Evolutionary conservation across 2,113 vertebrate genomes (phyloP), one percentile per base, ranked within the genome.

Genomic region (Rissa tridactyla): DNA sequence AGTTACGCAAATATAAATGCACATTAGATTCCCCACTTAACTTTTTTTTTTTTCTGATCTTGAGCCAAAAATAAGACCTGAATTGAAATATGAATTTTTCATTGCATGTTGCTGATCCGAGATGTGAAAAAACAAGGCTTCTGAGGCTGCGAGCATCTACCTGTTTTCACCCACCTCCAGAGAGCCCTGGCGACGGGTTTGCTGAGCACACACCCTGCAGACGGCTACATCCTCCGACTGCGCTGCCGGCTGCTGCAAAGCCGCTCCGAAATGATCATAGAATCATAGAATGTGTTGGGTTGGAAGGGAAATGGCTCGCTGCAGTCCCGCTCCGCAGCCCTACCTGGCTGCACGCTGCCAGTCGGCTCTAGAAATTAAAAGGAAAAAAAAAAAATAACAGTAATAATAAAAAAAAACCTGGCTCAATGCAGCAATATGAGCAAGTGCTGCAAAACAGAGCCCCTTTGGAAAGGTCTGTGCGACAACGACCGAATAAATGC

Each of bases 1-100:
- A 97, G 96, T 96, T 97, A 94, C 89, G 32, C 96, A 96, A 91
- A 96, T 96, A 96, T 94, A 97, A 97, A 97, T 93, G 95, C 91
- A 97, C 94, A 90, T 97, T 97, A 96, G 96, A 95, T 87, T 95
- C 92, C 92, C 92, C 94, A 96, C 89, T 96, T 96, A 94, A 97
- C 87, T 52, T 92, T 95, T 96, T 80, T 52, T 52, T 58, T 96
- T 96, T 97, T 96, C 92, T 96, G 95, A 97, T 95, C 94, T 93
- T 40, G 72, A 96, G 95, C 92, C 92, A 96, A 95, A 96, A 97
- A 92, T 95, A 96, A 96, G 94, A 94, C 94, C 96, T 95, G 95
- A 97, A 97, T 91, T 0, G 14, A 97, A 97, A 95, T 94, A 96
- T 96, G 92, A 96, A 97, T 97, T 92, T 97, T 97, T 96, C 96